Evolutionary conservation across 2,113 vertebrate species (phyloP).

Genomic region (Anguilla rostrata): DNA sequence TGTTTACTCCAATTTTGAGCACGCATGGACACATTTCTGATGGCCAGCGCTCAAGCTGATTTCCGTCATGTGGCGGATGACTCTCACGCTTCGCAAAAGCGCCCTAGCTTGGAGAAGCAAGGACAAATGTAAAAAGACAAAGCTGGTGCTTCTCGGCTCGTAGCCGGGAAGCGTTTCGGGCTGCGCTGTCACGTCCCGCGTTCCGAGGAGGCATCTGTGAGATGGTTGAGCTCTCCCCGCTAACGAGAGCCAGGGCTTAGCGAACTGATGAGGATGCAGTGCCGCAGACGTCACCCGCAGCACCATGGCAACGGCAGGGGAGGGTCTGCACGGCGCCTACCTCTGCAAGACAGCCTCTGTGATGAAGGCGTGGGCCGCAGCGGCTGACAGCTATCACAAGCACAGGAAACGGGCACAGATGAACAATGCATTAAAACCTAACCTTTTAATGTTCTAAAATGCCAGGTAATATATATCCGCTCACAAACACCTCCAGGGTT

Average conservation of each 20-base stretch:
- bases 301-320: slow-evolving; percentile 29
- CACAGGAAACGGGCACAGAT: background rate
- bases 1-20: background rate
- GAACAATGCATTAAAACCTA: background rate
- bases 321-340: background rate
- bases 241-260: background rate
- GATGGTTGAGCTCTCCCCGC: background rate
- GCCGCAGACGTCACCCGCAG: slow-evolving; percentile 18
- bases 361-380: background rate
- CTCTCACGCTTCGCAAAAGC: background rate
- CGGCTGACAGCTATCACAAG: background rate
- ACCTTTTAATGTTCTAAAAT: background rate
- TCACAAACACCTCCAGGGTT: background rate
- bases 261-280: slow-evolving; percentile 10
- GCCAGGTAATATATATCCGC: background rate
- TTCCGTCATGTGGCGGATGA: background rate
- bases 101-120: background rate
- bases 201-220: background rate
- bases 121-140: background rate
- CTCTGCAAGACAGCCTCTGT: background rate
- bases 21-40: background rate
- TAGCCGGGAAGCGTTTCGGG: slow-evolving; percentile 1
- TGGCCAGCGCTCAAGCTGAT: background rate
- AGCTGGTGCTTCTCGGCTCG: background rate
- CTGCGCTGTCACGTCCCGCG: background rate